Percentiles rank a stretch among this genome's conserved stretches.
phyloP scores from a whole-genome alignment of 2,797 vertebrate genomes.

The Catostomus latipinnis region DNA sequence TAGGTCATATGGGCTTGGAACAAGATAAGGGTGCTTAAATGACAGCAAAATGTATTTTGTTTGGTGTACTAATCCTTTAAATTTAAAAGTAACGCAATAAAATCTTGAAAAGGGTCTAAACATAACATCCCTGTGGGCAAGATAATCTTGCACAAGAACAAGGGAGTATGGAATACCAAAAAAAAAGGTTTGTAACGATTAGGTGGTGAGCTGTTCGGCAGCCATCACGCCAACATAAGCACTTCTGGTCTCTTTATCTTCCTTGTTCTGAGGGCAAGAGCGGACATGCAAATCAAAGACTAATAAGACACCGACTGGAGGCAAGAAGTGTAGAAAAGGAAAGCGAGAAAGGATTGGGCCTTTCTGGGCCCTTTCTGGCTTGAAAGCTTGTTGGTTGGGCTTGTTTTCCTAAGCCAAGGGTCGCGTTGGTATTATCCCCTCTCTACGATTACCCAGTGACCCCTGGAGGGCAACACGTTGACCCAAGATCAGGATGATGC shows the following conservation, averaged over 20 bases:
- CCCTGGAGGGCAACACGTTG: slow-evolving; percentile 71
- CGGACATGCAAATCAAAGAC: slow-evolving; percentile 74
- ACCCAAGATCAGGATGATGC: slow-evolving; percentile 70
- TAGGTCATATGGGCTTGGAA: no score
- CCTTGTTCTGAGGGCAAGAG: slow-evolving; percentile 75
- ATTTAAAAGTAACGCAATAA: slow-evolving; percentile 10
- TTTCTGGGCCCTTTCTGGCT: slow-evolving; percentile 24
- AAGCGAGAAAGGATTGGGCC: slow-evolving; percentile 58
- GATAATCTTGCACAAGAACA: slow-evolving; percentile 26
- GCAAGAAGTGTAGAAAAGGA: slow-evolving; percentile 66
- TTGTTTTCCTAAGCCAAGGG: slow-evolving; percentile 69
- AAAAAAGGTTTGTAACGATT: not conserved
- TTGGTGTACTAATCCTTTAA: not conserved
- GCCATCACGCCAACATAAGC: slow-evolving; percentile 52
- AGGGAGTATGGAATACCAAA: not conserved
- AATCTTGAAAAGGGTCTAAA: slow-evolving; percentile 40
- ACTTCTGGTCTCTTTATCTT: slow-evolving; percentile 66
- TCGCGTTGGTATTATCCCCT: slow-evolving; percentile 71
- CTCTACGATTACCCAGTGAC: slow-evolving; percentile 72
- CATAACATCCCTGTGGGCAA: slow-evolving; percentile 31
- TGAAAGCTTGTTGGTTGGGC: slow-evolving; percentile 21
- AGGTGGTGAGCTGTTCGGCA: slow-evolving; percentile 22
- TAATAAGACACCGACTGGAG: slow-evolving; percentile 65
- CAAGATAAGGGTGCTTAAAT: no score
- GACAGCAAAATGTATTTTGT: no score